Evolutionary conservation across 37 sponge, comb jelly and placozoan species (phyloP).

Genomic region (Cliona cf. orientalis): DNA sequence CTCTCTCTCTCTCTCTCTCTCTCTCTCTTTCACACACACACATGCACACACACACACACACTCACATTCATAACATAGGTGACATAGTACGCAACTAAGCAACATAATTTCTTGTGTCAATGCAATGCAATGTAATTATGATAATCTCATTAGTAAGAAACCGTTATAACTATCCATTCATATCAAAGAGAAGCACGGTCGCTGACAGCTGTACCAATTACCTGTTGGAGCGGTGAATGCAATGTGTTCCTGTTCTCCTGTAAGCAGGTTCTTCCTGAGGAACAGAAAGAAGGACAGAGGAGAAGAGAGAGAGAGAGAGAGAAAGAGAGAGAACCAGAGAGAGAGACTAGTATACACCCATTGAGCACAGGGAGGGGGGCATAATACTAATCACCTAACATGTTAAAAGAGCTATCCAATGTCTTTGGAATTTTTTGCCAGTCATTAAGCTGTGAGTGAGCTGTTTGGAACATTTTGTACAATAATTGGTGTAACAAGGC

Average conservation of each 20-base stretch:
- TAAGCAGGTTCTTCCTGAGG: background rate
- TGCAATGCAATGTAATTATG: too few relatives aligned
- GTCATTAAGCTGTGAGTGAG: too few relatives aligned
- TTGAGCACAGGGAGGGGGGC: too few relatives aligned
- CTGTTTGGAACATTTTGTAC: too few relatives aligned
- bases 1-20: constrained; percentile 22
- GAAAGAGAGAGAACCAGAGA: background rate
- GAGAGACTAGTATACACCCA: background rate
- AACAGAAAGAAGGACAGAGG: background rate
- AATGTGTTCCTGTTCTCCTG: background rate
- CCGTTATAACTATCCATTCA: background rate
- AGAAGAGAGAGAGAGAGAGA: background rate
- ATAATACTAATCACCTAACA: too few relatives aligned
- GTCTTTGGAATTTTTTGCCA: too few relatives aligned
- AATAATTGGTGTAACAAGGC: too few relatives aligned
- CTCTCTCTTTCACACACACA: too few relatives aligned
- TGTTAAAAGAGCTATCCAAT: too few relatives aligned
- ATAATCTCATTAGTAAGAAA: too few relatives aligned
- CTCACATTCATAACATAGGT: background rate
- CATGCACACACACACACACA: constrained; percentile 38
- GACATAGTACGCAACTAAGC: background rate
- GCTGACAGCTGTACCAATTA: too few relatives aligned
- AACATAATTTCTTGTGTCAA: too few relatives aligned
- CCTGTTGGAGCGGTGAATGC: background rate
- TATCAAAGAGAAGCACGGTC: background rate